phyloP scores from a whole-genome alignment of 2,113 vertebrate species.

The Dipodomys ordii region DNA sequence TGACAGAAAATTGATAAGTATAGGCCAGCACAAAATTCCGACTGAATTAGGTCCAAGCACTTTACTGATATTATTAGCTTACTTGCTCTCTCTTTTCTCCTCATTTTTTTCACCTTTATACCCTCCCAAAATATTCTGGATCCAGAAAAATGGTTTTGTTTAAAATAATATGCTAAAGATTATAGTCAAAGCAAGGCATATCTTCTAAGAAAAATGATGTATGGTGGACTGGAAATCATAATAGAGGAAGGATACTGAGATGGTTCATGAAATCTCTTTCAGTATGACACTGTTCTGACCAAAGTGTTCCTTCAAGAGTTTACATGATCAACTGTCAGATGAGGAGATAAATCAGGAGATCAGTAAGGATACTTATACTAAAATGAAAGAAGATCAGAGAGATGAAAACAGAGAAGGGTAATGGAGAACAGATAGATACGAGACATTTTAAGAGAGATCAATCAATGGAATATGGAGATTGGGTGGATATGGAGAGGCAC shows the following conservation, averaged over 20 bases:
- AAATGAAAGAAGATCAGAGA: background rate
- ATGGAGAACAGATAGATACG: background rate
- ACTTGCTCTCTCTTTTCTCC: background rate
- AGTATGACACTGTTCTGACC: background rate
- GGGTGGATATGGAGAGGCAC: background rate
- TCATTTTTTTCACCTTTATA: background rate
- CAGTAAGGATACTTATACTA: background rate
- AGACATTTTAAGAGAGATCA: background rate
- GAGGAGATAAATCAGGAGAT: background rate
- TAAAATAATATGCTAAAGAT: background rate
- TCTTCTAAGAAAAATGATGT: background rate
- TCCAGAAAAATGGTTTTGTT: background rate
- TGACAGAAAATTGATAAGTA: slow-evolving; percentile 4
- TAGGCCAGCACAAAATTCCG: background rate
- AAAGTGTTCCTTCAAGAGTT: background rate
- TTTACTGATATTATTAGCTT: background rate
- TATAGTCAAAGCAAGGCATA: background rate
- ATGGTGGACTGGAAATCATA: background rate
- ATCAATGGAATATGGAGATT: background rate
- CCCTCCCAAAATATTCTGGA: background rate
- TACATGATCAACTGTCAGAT: background rate
- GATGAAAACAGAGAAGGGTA: background rate
- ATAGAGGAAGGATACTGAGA: background rate
- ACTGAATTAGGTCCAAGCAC: background rate
- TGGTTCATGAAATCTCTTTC: background rate